These are phyloP conservation scores for Coreoperca whiteheadi DNA, from an alignment of 2,113 vertebrate species.

Conservation along the genomic window DNA sequence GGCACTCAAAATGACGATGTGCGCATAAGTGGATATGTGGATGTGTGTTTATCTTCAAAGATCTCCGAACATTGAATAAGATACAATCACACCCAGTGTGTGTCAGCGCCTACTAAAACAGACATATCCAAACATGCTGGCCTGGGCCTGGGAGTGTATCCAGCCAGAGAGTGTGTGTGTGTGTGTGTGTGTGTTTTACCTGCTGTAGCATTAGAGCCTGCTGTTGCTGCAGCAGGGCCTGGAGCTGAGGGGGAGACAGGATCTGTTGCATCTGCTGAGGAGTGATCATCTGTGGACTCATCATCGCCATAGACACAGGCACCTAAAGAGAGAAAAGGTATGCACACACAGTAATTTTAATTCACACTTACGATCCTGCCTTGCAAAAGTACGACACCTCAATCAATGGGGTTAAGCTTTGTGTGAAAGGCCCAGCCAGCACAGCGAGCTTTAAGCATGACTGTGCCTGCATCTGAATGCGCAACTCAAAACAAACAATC, in stretches of 20 bases:
- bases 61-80: conserved; percentile 56
- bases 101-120: conserved; percentile 70
- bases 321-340: conserved; percentile 84
- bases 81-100: conserved; percentile 66
- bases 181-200: conserved; percentile 80
- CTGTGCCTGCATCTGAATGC: conserved; percentile 63
- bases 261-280: conserved; percentile 99
- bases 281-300: conserved; percentile 99
- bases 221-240: conserved; percentile 97
- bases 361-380: background rate
- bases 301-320: conserved; percentile 98
- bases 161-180: conserved; percentile 25
- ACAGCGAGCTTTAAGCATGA: conserved; percentile 55
- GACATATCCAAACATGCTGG: conserved; percentile 66
- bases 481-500: conserved; percentile 60
- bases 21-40: conserved; percentile 46
- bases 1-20: conserved; percentile 45
- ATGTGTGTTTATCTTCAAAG: conserved; percentile 68
- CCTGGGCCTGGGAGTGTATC: conserved; percentile 52
- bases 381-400: conserved; percentile 38
- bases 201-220: conserved; percentile 98
- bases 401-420: conserved; percentile 45
- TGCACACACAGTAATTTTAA: conserved; percentile 19
- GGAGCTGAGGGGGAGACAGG: conserved; percentile 96
- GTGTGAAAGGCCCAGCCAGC: conserved; percentile 35